Conservation (phyloP, 2,888 invertebrate genomes). For the Esperia sulphurella region DNA sequence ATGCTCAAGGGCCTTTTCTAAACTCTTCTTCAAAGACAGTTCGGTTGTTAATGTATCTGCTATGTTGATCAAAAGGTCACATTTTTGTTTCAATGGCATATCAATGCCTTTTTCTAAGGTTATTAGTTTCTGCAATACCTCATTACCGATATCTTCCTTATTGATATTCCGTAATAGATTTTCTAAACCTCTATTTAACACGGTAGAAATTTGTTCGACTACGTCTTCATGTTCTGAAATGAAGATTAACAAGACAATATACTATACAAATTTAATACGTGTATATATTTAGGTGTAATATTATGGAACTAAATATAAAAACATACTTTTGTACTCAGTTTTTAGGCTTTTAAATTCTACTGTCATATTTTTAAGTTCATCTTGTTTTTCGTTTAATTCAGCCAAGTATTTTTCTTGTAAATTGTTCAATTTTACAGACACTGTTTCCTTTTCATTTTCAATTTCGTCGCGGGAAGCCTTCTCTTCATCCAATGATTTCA, state of each 20-base stretch:
- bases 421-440: conserved; percentile 23
- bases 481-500: conserved; percentile 22
- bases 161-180: conserved; percentile 27
- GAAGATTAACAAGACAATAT: conserved; percentile 2
- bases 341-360: conserved; percentile 26
- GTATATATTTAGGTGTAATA: neutral
- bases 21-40: conserved; percentile 24
- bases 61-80: conserved; percentile 29
- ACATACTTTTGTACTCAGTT: conserved; percentile 34
- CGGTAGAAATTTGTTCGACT: conserved; percentile 18
- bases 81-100: conserved; percentile 21
- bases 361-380: conserved; percentile 23
- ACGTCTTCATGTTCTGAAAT: conserved; percentile 30
- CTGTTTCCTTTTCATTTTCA: conserved; percentile 26
- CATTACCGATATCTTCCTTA: conserved; percentile 21
- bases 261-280: neutral
- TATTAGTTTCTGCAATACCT: conserved; percentile 27
- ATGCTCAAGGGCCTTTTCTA: conserved; percentile 30
- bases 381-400: conserved; percentile 20
- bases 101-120: conserved; percentile 9
- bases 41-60: conserved; percentile 31
- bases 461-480: conserved; percentile 28
- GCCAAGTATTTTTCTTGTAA: conserved; percentile 21
- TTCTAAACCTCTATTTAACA: conserved; percentile 27
- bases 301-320: conserved; percentile 8